A percentile compares a stretch with the other conserved stretches of the same genome.
Evolutionary conservation across 1,140 invertebrate species (phyloP).

Genomic region (Ladona fulva): DNA sequence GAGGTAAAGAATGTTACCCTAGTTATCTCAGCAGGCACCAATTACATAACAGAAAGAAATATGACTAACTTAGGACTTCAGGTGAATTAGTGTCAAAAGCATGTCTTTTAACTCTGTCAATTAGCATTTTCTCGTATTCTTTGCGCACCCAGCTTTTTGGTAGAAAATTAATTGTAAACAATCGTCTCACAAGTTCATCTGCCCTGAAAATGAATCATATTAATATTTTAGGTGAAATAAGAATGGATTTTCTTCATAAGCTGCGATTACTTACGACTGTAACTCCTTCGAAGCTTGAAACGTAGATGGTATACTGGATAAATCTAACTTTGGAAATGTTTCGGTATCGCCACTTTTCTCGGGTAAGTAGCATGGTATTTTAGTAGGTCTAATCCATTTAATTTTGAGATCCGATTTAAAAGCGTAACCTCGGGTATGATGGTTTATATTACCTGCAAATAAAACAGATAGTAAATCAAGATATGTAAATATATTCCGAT

Average conservation of each 20-base stretch:
- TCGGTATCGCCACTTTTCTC: not conserved
- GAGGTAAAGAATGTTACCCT: not conserved
- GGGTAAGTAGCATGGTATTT: not conserved
- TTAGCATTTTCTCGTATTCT: not conserved
- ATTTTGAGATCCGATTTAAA: not conserved
- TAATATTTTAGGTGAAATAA: not conserved
- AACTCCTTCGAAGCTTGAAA: not conserved
- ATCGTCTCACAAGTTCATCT: not conserved
- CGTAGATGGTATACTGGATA: not conserved
- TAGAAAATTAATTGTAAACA: not conserved
- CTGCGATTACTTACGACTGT: not conserved
- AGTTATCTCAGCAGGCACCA: not conserved
- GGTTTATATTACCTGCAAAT: not conserved
- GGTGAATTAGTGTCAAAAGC: not conserved
- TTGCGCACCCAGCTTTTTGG: not conserved
- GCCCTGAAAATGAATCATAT: not conserved
- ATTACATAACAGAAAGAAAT: not conserved
- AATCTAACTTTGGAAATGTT: not conserved
- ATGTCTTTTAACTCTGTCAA: not conserved
- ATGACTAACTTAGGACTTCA: not conserved
- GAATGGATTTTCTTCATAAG: too few relatives aligned
- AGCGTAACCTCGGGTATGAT: not conserved
- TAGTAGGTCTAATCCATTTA: not conserved
- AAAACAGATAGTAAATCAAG: not conserved
- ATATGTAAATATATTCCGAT: not conserved